Conservation (phyloP, 2,888 invertebrate species). For the Uropetala carovei region DNA sequence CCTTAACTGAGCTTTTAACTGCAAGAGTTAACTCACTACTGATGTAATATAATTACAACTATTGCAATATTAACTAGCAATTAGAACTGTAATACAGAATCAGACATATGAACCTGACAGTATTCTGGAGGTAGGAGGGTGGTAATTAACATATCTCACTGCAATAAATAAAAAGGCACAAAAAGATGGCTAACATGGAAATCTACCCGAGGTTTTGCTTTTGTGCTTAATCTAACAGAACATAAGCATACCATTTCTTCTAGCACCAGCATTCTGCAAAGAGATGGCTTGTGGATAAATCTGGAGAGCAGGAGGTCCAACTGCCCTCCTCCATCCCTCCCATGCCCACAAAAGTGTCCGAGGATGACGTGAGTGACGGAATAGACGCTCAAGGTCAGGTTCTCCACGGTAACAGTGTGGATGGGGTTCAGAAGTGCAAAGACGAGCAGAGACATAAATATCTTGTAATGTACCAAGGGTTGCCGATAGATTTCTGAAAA, state of each 20-base stretch:
- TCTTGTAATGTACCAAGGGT: conserved; percentile 78
- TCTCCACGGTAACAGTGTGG: conserved; percentile 80
- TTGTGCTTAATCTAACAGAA: no score
- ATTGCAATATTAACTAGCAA: no score
- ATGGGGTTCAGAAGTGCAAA: conserved; percentile 76
- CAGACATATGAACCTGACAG: no score
- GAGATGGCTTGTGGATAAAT: conserved; percentile 78
- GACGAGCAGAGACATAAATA: conserved; percentile 79
- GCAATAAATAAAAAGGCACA: no score
- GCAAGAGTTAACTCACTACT: no score
- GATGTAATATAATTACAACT: no score
- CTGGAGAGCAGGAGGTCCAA: conserved; percentile 78
- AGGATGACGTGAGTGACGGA: conserved; percentile 74
- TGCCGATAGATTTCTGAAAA: conserved; percentile 75
- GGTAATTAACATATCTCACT: no score
- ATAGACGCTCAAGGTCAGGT: conserved; percentile 80
- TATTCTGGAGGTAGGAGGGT: no score
- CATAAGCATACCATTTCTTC: conserved; percentile 78
- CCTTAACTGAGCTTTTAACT: no score
- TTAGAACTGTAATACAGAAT: no score
- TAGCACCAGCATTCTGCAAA: conserved; percentile 81
- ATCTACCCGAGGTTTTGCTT: no score
- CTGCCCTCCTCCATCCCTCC: conserved; percentile 82
- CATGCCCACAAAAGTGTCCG: conserved; percentile 80
- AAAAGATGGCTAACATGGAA: no score